phyloP scores from a whole-genome alignment of 2,797 vertebrate genomes.

The Amblyraja radiata region DNA sequence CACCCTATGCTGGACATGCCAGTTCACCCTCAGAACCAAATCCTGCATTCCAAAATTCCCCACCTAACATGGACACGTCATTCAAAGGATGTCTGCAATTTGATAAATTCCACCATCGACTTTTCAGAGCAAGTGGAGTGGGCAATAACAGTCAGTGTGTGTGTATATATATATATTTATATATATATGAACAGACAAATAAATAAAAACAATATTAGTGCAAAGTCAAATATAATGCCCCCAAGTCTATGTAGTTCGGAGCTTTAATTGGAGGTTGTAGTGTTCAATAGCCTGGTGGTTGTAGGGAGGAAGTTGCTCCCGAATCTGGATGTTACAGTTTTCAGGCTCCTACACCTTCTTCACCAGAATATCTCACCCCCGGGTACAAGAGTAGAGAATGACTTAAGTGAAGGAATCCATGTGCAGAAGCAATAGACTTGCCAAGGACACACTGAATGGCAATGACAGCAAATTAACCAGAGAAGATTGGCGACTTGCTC shows the following conservation, averaged over 20 bases:
- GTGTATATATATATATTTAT: no score
- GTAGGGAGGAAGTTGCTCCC: no score
- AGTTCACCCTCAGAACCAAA: background rate
- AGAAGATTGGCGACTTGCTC: background rate
- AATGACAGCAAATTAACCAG: background rate
- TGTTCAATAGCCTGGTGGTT: no score
- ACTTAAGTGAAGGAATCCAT: background rate
- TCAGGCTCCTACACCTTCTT: no score
- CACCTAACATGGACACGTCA: background rate
- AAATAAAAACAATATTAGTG: no score
- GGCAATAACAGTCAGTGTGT: background rate
- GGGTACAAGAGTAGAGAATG: background rate
- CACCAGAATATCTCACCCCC: background rate
- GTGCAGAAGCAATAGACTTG: background rate
- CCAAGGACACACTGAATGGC: background rate
- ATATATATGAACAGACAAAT: no score
- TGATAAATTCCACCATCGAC: background rate
- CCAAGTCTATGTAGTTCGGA: no score
- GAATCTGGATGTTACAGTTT: no score
- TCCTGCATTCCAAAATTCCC: background rate
- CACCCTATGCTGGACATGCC: background rate
- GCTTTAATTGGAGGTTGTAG: no score
- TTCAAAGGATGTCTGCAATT: background rate
- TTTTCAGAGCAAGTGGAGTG: background rate
- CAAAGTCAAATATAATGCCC: no score